These are phyloP conservation scores for Allygus modestus DNA, from an alignment of 2,888 invertebrate genomes.

Conservation along the genomic window DNA sequence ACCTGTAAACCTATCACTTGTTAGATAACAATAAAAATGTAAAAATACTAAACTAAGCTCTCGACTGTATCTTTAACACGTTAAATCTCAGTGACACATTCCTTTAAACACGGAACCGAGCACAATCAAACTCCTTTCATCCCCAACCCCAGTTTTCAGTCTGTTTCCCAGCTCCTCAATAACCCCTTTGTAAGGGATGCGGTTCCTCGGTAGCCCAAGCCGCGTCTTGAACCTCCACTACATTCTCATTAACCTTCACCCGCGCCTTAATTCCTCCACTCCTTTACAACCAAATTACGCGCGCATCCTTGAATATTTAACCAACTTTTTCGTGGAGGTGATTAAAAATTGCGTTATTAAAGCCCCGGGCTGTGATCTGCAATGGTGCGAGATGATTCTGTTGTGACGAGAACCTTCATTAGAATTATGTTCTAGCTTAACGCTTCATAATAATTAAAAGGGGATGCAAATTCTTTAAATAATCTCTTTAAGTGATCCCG, in stretches of 20 bases:
- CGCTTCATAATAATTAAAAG: constrained; percentile 58
- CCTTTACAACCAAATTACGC: constrained; percentile 62
- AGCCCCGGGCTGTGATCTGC: constrained; percentile 53
- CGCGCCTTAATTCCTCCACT: constrained; percentile 7
- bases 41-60: no score
- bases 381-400: constrained; percentile 57
- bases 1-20: no score
- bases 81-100: no score
- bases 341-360: constrained; percentile 65
- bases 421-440: constrained; percentile 58
- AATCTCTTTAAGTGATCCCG: constrained; percentile 42
- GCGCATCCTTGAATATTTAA: constrained; percentile 65
- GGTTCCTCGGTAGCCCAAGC: not conserved
- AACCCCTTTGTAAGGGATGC: no score
- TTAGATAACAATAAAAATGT: no score
- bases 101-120: no score
- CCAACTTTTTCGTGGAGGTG: constrained; percentile 62
- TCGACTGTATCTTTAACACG: no score
- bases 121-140: no score
- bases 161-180: no score
- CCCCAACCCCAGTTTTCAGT: no score
- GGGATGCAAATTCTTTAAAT: constrained; percentile 57
- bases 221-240: constrained; percentile 10
- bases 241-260: constrained; percentile 47
- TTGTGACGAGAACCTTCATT: constrained; percentile 51